These are phyloP conservation scores for Holothuria scabra DNA, from an alignment of 53 echinoderm and acorn worm genomes.

Conservation along the genomic window DNA sequence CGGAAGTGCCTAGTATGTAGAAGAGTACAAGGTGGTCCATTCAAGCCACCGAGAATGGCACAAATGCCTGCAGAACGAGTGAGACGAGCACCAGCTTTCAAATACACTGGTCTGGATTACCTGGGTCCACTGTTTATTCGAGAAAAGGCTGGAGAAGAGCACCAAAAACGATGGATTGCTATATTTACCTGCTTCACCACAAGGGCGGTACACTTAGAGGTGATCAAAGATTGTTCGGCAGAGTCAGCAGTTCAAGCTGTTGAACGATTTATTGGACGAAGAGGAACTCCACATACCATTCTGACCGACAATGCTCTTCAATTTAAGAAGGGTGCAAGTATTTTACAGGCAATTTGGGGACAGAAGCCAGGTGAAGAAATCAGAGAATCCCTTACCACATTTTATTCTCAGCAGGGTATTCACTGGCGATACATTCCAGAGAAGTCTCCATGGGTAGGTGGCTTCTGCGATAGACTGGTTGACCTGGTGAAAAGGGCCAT, in stretches of 20 bases:
- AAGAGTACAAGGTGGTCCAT: no score
- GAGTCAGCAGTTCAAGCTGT: neutral
- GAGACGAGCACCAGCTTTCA: constrained; percentile 1
- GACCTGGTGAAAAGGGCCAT: constrained; percentile 2
- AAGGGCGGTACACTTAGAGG: neutral
- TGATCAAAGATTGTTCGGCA: constrained; percentile 7
- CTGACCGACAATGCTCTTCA: constrained; percentile 9
- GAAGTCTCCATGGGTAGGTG: constrained; percentile 4
- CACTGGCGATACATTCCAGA: neutral
- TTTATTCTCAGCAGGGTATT: neutral
- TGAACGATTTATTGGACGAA: constrained; percentile 12
- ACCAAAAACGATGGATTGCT: constrained; percentile 4
- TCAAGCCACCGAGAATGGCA: no score
- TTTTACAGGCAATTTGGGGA: constrained; percentile 16
- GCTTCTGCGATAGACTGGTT: constrained; percentile 6
- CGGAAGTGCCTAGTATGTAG: no score
- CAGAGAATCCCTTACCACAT: neutral
- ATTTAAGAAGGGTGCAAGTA: constrained; percentile 21
- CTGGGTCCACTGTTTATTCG: constrained; percentile 9
- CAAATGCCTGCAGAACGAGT: neutral
- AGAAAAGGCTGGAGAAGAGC: neutral
- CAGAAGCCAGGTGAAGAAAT: constrained; percentile 7
- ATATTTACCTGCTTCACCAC: no score
- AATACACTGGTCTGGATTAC: neutral
- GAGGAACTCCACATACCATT: neutral